Percentiles rank a stretch among this genome's conserved stretches.
phyloP scores from a whole-genome alignment of 2,888 invertebrate species.

The Cryptus viduatorius region DNA sequence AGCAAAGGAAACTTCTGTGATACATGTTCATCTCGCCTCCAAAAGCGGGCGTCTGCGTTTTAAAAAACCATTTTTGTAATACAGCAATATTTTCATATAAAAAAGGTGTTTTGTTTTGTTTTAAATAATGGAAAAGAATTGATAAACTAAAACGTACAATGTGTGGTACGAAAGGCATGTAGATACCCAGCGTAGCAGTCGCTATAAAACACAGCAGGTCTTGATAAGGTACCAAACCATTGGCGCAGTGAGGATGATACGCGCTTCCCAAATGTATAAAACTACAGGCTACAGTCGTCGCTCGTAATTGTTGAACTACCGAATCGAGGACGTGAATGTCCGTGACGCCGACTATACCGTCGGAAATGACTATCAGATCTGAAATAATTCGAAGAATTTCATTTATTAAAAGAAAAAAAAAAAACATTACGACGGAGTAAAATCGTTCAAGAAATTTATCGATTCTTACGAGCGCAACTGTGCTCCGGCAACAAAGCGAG shows the following conservation, averaged over 20 bases:
- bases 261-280: conserved; percentile 90
- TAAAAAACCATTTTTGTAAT: conserved; percentile 6
- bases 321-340: conserved; percentile 91
- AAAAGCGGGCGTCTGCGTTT: conserved; percentile 70
- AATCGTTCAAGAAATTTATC: conserved; percentile 12
- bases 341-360: conserved; percentile 90
- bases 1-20: conserved; percentile 87
- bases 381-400: conserved; percentile 74
- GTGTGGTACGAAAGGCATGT: conserved; percentile 87
- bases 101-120: not conserved
- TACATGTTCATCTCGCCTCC: conserved; percentile 86
- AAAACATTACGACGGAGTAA: not conserved
- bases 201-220: conserved; percentile 92
- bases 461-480: conserved; percentile 89
- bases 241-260: conserved; percentile 89
- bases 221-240: conserved; percentile 90
- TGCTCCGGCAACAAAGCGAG: conserved; percentile 91
- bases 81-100: not conserved
- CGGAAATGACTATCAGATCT: conserved; percentile 91
- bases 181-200: conserved; percentile 91
- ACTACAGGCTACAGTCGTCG: conserved; percentile 90
- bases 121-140: not conserved
- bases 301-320: conserved; percentile 90
- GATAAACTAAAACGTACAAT: conserved; percentile 80
- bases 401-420: conserved; percentile 56